Conservation (phyloP, 2,888 invertebrate genomes). For the Hybos culiciformis region DNA sequence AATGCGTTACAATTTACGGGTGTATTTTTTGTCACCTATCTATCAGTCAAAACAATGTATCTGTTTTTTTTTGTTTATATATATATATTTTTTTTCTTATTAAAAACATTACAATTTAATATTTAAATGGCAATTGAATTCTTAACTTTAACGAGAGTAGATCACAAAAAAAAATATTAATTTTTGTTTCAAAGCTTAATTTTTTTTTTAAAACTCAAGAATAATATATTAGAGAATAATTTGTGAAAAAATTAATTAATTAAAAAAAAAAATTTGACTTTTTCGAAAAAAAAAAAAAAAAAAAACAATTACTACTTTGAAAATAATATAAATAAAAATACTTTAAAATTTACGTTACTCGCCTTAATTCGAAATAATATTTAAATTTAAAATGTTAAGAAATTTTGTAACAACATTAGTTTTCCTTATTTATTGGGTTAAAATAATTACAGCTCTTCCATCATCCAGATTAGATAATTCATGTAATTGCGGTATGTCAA, state of each 20-base stretch:
- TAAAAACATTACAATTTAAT: not conserved
- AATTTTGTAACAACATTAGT: conserved; percentile 8
- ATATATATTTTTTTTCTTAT: not conserved
- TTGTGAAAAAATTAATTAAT: too few species aligned
- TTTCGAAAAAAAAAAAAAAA: too few species aligned
- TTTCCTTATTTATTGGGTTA: conserved; percentile 12
- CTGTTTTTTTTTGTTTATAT: not conserved
- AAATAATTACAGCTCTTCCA: conserved; percentile 10
- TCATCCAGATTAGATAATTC: conserved; percentile 13
- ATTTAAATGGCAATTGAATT: conserved; percentile 17
- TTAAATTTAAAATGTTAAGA: conserved; percentile 11
- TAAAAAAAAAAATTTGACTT: too few species aligned
- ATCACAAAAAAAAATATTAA: not conserved
- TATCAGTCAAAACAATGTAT: not conserved
- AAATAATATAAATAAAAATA: too few species aligned
- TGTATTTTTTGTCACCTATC: not conserved
- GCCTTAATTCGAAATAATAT: too few species aligned
- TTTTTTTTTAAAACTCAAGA: too few species aligned
- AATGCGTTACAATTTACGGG: not conserved
- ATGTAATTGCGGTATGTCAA: conserved; percentile 17
- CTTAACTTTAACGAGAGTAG: conserved; percentile 17
- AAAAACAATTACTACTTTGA: too few species aligned
- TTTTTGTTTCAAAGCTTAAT: too few species aligned
- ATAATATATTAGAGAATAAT: too few species aligned
- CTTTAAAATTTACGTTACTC: too few species aligned